phyloP scores from a whole-genome alignment of 2,113 vertebrate genomes.

The Syngnathus typhle region DNA sequence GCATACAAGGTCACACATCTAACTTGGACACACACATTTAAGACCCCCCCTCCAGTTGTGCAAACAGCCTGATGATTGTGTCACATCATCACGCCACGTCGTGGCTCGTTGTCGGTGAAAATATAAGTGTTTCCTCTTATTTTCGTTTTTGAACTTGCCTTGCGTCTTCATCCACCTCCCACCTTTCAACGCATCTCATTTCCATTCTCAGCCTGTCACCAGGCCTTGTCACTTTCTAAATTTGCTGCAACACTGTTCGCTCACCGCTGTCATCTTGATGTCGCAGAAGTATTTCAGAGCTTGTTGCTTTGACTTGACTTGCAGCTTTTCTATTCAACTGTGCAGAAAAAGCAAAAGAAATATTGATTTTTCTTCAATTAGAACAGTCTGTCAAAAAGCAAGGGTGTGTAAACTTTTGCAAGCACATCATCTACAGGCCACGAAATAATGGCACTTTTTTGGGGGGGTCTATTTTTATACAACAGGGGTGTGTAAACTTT shows the following conservation, averaged over 20 bases:
- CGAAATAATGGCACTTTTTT: no score
- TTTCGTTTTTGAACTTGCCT: background rate
- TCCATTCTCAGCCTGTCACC: slow-evolving; percentile 34
- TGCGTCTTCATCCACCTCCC: slow-evolving; percentile 13
- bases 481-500: background rate
- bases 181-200: slow-evolving; percentile 28
- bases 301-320: slow-evolving; percentile 6
- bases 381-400: no score
- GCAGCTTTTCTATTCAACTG: background rate
- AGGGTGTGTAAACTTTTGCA: no score
- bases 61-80: slow-evolving; percentile 15
- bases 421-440: no score
- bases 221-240: slow-evolving; percentile 33
- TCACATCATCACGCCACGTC: slow-evolving; percentile 10
- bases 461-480: no score
- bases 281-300: slow-evolving; percentile 10
- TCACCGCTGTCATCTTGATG: slow-evolving; percentile 30
- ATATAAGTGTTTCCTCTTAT: background rate
- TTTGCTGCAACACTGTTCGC: slow-evolving; percentile 5
- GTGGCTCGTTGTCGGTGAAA: slow-evolving; percentile 8
- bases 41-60: slow-evolving; percentile 12
- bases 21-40: background rate
- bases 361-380: background rate
- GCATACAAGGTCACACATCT: slow-evolving; percentile 24
- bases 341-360: background rate